Conservation (phyloP, 2,797 vertebrate species). For the Pseudochromis fuscus region DNA sequence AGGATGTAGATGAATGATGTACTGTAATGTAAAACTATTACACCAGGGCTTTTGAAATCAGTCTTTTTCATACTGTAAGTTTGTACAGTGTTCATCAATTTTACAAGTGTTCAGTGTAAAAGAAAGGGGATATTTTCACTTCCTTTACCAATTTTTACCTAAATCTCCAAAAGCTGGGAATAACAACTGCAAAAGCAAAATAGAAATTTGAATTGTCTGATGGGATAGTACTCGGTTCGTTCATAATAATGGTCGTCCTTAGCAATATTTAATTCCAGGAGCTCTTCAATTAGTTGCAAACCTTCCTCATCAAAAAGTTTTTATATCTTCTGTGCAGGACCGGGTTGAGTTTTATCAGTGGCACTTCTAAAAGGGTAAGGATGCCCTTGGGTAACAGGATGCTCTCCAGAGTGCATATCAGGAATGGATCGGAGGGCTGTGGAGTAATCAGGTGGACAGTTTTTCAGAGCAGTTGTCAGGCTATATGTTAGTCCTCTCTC, state of each 20-base stretch:
- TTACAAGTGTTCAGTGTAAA: no score
- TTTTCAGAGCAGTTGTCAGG: not conserved
- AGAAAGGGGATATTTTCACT: no score
- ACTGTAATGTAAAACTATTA: no score
- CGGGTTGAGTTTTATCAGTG: conserved; percentile 16
- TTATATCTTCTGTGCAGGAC: not conserved
- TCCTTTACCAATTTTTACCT: no score
- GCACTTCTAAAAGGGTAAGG: not conserved
- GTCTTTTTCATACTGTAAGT: no score
- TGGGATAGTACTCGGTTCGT: not conserved
- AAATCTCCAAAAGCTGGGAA: no score
- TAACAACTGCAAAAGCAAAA: no score
- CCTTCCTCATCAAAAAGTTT: not conserved
- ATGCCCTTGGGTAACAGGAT: conserved; percentile 18
- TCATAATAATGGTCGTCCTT: no score
- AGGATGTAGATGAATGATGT: not conserved
- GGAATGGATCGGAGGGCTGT: not conserved
- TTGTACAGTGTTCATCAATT: no score
- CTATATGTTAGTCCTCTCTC: conserved; percentile 32
- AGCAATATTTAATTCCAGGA: no score
- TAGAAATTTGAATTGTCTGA: no score
- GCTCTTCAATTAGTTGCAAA: not conserved
- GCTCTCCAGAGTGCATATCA: not conserved
- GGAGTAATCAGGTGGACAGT: conserved; percentile 12
- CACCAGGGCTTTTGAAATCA: no score